Conservation (phyloP, 2,113 vertebrate genomes). For the Potamarius usumacintae region DNA sequence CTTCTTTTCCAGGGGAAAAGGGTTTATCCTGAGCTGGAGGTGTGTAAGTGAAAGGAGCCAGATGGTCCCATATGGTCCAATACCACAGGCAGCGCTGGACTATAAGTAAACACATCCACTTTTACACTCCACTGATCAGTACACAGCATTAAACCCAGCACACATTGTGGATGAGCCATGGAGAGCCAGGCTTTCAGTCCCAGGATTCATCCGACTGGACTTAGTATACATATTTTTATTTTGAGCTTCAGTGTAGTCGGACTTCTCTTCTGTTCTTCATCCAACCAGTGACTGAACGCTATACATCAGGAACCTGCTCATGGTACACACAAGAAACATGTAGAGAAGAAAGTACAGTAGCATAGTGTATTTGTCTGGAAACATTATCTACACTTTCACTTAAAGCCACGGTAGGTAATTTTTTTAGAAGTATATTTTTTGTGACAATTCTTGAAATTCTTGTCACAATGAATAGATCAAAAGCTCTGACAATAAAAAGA, state of each 20-base stretch:
- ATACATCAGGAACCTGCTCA: too few relatives aligned
- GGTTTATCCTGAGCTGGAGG: conserved; percentile 39
- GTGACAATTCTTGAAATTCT: too few relatives aligned
- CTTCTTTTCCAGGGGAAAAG: neutral
- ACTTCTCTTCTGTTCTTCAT: too few relatives aligned
- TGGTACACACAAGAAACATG: too few relatives aligned
- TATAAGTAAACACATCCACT: neutral
- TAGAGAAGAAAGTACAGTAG: too few relatives aligned
- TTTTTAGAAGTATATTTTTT: too few relatives aligned
- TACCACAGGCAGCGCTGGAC: neutral
- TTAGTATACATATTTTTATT: neutral
- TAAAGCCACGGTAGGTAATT: too few relatives aligned
- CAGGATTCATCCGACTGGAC: neutral
- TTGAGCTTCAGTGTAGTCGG: too few relatives aligned
- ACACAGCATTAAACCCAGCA: neutral
- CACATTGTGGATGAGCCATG: neutral
- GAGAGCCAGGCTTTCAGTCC: neutral
- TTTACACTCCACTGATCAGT: conserved; percentile 8
- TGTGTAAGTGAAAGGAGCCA: neutral
- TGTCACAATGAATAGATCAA: too few relatives aligned
- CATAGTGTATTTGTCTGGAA: too few relatives aligned
- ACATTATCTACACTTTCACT: too few relatives aligned
- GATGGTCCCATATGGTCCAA: conserved; percentile 40
- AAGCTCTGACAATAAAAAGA: neutral
- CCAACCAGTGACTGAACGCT: too few relatives aligned